A percentile compares a stretch with the other conserved stretches of the same genome.
phyloP scores from a whole-genome alignment of 2,888 invertebrate species.

The Lapara coniferarum region DNA sequence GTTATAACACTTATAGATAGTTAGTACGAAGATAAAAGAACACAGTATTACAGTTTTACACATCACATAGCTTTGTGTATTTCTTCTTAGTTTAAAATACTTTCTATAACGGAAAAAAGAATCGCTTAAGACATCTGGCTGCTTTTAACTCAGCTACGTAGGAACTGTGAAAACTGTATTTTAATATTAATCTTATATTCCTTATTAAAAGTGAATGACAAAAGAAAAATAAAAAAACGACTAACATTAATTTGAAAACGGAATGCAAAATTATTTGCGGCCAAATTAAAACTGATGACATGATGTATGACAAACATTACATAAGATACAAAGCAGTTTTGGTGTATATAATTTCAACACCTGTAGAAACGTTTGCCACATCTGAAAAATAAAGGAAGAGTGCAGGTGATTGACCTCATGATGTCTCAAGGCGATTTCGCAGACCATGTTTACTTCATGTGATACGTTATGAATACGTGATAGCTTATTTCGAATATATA shows the following conservation, averaged over 20 bases:
- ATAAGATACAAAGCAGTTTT: conserved; percentile 29
- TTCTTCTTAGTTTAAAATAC: too few relatives aligned
- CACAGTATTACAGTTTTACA: too few relatives aligned
- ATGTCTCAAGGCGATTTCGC: conserved; percentile 45
- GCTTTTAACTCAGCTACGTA: too few relatives aligned
- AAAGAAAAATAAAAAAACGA: neutral
- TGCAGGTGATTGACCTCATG: conserved; percentile 48
- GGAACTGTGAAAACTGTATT: too few relatives aligned
- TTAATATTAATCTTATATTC: too few relatives aligned
- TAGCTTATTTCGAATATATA: conserved; percentile 27
- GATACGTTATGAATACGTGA: conserved; percentile 41
- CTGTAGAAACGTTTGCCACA: conserved; percentile 51
- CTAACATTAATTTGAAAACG: neutral
- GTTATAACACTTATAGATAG: too few relatives aligned
- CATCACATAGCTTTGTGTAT: too few relatives aligned
- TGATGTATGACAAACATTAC: too few relatives aligned
- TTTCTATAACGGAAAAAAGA: too few relatives aligned
- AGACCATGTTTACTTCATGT: conserved; percentile 39
- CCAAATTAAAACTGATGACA: neutral
- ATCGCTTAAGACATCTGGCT: too few relatives aligned
- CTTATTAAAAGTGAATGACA: neutral
- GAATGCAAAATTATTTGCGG: neutral
- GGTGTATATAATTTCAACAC: conserved; percentile 45
- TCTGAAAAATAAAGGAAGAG: conserved; percentile 47
- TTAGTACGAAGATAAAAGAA: too few relatives aligned